Percentiles rank a stretch among this genome's conserved stretches.
Conservation (phyloP, 2,797 vertebrate species). For the Novumbra hubbsi region DNA sequence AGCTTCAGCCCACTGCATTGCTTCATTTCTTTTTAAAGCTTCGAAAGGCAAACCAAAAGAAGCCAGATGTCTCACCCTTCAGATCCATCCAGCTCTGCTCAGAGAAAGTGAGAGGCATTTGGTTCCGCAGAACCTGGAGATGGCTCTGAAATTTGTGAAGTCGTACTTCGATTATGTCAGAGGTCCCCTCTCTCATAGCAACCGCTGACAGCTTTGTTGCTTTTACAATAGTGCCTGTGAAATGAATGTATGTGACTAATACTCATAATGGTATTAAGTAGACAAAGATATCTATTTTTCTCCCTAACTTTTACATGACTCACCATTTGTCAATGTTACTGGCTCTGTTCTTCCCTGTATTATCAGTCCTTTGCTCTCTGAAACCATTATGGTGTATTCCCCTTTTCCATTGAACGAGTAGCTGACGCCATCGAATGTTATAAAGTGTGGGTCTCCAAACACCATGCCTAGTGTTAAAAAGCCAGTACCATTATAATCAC, state of each 20-base stretch:
- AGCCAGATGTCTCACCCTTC: constrained; percentile 69
- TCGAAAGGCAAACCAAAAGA: neutral
- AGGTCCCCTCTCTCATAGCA: constrained; percentile 79
- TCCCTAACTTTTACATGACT: constrained; percentile 31
- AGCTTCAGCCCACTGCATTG: neutral
- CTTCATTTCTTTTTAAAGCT: neutral
- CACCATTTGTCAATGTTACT: constrained; percentile 64
- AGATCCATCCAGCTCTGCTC: constrained; percentile 94
- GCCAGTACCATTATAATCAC: neutral
- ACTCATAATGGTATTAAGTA: neutral
- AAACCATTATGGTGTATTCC: constrained; percentile 82
- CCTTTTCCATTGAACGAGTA: constrained; percentile 94
- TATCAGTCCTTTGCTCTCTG: constrained; percentile 58
- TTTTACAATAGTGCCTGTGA: constrained; percentile 60
- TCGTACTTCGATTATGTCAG: constrained; percentile 87
- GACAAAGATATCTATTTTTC: neutral
- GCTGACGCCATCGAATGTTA: constrained; percentile 84
- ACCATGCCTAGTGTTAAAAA: constrained; percentile 73
- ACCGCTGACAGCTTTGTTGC: constrained; percentile 80
- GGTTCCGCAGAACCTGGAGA: constrained; percentile 84
- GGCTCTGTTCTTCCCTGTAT: constrained; percentile 84
- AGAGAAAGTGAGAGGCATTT: constrained; percentile 75
- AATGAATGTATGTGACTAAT: neutral
- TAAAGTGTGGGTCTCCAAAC: constrained; percentile 93
- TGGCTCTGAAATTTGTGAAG: constrained; percentile 15